Percentiles rank a stretch among this genome's conserved stretches.
These are phyloP conservation scores for Lasiommata megera DNA, from an alignment of 2,888 invertebrate species.

Conservation along the genomic window DNA sequence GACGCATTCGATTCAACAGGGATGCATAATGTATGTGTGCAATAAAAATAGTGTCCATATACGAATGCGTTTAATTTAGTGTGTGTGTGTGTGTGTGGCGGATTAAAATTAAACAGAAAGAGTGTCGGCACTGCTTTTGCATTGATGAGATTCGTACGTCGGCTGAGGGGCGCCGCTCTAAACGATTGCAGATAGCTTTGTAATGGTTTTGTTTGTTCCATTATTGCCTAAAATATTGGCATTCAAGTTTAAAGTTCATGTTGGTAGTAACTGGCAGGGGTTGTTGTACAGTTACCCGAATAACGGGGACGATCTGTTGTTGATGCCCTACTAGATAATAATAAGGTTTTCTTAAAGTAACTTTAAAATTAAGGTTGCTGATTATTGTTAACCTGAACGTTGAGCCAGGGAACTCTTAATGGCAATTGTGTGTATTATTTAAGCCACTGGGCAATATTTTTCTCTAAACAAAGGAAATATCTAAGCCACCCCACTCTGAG, in stretches of 20 bases:
- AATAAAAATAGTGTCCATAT: constrained; percentile 8
- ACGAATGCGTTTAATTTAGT: constrained; percentile 9
- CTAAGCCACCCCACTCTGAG: too few relatives aligned
- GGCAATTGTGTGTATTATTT: too few relatives aligned
- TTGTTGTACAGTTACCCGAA: too few relatives aligned
- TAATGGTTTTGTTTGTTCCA: constrained; percentile 6
- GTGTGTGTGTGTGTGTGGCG: constrained; percentile 12
- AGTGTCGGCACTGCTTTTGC: constrained; percentile 20
- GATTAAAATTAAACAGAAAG: constrained; percentile 25
- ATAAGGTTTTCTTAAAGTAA: too few relatives aligned
- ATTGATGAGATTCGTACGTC: constrained; percentile 20
- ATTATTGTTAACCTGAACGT: too few relatives aligned
- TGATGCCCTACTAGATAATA: too few relatives aligned
- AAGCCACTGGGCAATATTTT: too few relatives aligned
- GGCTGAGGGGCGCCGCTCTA: constrained; percentile 1
- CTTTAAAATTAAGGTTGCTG: too few relatives aligned
- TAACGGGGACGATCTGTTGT: too few relatives aligned
- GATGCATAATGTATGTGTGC: constrained; percentile 4
- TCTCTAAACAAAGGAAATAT: too few relatives aligned
- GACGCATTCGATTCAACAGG: background rate
- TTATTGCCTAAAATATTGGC: background rate
- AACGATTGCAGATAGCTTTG: constrained; percentile 9
- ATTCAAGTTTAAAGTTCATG: background rate
- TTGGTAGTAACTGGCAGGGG: too few relatives aligned
- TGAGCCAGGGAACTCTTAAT: too few relatives aligned